Evolutionary conservation across 2,888 invertebrate species (phyloP).

Genomic region (Sericinus montela): DNA sequence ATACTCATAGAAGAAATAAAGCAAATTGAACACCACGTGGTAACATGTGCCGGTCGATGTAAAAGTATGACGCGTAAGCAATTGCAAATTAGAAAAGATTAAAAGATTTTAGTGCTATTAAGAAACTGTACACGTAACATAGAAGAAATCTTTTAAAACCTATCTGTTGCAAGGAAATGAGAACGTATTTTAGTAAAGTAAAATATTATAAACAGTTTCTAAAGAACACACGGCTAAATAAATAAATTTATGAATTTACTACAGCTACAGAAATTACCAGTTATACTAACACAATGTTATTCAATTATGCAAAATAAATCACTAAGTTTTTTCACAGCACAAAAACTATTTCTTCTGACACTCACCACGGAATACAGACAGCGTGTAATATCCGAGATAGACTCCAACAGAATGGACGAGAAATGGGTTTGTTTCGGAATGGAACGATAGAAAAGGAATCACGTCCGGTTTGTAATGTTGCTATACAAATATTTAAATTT

Average conservation of each 20-base stretch:
- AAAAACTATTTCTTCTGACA: conserved; percentile 59
- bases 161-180: too few relatives aligned
- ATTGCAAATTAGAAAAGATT: conserved; percentile 23
- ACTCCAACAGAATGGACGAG: conserved; percentile 85
- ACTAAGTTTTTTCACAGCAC: conserved; percentile 66
- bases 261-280: background rate
- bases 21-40: conserved; percentile 67
- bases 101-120: background rate
- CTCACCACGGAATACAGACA: conserved; percentile 77
- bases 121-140: too few relatives aligned
- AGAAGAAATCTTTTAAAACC: too few relatives aligned
- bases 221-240: too few relatives aligned
- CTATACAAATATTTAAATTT: conserved; percentile 24
- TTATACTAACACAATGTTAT: conserved; percentile 33
- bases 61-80: conserved; percentile 76
- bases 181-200: too few relatives aligned
- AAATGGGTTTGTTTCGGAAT: conserved; percentile 64
- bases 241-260: background rate
- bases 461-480: conserved; percentile 60
- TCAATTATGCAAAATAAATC: conserved; percentile 37
- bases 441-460: conserved; percentile 57
- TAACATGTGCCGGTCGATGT: conserved; percentile 60
- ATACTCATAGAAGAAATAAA: conserved; percentile 33
- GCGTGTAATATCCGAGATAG: conserved; percentile 82
- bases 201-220: too few relatives aligned